Evolutionary conservation across 2,113 vertebrate genomes (phyloP).

Genomic region (Alligator mississippiensis): DNA sequence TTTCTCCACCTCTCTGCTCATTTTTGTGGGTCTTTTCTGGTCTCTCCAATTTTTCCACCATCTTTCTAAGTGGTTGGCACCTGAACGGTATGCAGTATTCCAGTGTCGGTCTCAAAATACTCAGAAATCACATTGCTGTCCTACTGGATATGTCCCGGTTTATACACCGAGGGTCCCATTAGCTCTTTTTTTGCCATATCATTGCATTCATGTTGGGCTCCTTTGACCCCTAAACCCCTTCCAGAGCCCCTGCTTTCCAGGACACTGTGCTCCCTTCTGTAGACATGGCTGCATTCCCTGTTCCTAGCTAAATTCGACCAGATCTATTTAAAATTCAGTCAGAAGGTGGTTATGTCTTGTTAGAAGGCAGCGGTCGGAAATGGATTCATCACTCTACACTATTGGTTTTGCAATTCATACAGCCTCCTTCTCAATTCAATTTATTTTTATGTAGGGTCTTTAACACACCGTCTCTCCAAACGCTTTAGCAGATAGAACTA

Average conservation of each 20-base stretch:
- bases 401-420: conserved; percentile 71
- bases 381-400: conserved; percentile 64
- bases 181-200: neutral
- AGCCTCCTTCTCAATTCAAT: conserved; percentile 64
- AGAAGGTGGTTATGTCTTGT: conserved; percentile 24
- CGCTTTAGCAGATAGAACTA: conserved; percentile 73
- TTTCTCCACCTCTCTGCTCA: neutral
- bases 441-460: conserved; percentile 75
- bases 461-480: conserved; percentile 71
- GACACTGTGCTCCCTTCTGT: neutral
- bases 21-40: neutral
- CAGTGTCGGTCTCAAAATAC: neutral
- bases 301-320: conserved; percentile 26
- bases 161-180: neutral
- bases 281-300: neutral
- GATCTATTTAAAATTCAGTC: conserved; percentile 67
- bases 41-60: neutral
- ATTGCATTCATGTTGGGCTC: neutral
- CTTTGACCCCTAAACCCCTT: rapidly evolving
- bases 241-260: rapidly evolving
- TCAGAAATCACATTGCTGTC: neutral
- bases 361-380: conserved; percentile 28
- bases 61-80: neutral
- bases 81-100: neutral
- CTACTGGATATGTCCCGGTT: neutral